Evolutionary conservation across 2,888 invertebrate genomes (phyloP).

Genomic region (Diarsia rubi): DNA sequence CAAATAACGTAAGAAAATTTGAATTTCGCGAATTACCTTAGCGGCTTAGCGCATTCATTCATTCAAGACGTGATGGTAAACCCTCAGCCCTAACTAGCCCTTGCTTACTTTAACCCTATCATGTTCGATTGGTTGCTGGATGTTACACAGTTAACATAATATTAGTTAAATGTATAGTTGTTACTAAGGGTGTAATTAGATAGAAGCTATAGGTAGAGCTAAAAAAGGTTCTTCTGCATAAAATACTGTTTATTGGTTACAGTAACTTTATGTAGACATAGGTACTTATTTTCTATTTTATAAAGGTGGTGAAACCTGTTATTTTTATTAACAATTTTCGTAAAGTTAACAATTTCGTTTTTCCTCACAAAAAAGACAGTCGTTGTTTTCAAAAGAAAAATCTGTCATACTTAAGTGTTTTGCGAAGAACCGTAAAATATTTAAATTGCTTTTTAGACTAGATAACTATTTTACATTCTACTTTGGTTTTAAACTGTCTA

Average conservation of each 20-base stretch:
- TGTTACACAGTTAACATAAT: neutral
- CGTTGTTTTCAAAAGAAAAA: neutral
- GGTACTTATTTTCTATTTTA: neutral
- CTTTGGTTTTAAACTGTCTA: conserved; percentile 75
- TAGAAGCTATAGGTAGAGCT: conserved; percentile 15
- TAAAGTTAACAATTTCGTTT: neutral
- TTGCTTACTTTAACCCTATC: neutral
- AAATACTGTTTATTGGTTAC: conserved; percentile 8
- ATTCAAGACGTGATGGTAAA: too few relatives aligned
- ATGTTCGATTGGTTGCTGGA: neutral
- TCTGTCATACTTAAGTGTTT: neutral
- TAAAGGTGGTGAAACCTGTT: conserved; percentile 22
- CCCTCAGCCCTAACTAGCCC: neutral
- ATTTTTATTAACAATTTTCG: neutral
- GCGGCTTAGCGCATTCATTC: too few relatives aligned
- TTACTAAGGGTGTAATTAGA: conserved; percentile 2
- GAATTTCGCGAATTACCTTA: too few relatives aligned
- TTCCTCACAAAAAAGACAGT: conserved; percentile 1
- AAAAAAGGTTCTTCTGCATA: neutral
- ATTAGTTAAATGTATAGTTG: neutral
- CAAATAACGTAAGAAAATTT: too few relatives aligned
- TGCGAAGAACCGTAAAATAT: conserved; percentile 12
- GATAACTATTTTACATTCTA: conserved; percentile 73
- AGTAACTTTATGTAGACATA: conserved; percentile 2
- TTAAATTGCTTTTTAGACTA: conserved; percentile 63